phyloP scores from a whole-genome alignment of 2,113 vertebrate species.

The Struthio camelus region DNA sequence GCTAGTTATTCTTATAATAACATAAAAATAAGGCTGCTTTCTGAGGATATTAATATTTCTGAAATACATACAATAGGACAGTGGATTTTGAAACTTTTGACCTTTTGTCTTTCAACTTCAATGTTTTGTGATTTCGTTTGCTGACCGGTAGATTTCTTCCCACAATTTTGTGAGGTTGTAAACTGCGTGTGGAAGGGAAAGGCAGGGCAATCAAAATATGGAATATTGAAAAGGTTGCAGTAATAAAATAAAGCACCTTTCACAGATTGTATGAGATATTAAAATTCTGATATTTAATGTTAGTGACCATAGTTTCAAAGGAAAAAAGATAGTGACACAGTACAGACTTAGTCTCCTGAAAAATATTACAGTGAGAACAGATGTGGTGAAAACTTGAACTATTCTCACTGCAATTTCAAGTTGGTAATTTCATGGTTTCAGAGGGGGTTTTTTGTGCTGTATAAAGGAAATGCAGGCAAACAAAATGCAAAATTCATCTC shows the following conservation, averaged over 20 bases:
- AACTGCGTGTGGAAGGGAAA: constrained; percentile 38
- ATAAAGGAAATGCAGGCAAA: neutral
- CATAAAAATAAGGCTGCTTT: neutral
- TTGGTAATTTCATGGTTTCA: neutral
- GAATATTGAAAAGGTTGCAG: constrained; percentile 59
- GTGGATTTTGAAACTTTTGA: neutral
- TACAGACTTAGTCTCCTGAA: neutral
- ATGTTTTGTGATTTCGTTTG: neutral
- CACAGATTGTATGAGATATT: constrained; percentile 33
- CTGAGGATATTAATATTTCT: neutral
- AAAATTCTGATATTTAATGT: constrained; percentile 56
- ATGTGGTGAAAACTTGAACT: neutral
- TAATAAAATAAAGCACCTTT: constrained; percentile 71
- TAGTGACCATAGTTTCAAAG: neutral
- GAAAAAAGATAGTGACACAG: neutral
- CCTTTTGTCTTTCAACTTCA: neutral
- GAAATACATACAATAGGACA: neutral
- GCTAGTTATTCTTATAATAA: neutral
- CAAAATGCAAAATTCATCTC: neutral
- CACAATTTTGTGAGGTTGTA: constrained; percentile 28
- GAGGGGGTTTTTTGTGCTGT: neutral
- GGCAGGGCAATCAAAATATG: constrained; percentile 25
- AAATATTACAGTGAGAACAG: neutral
- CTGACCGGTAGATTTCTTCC: neutral
- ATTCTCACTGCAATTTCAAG: neutral